A percentile compares a stretch with the other conserved stretches of the same genome.
phyloP scores from a whole-genome alignment of 64 coral and sea anemone genomes.

The Orbicella faveolata region DNA sequence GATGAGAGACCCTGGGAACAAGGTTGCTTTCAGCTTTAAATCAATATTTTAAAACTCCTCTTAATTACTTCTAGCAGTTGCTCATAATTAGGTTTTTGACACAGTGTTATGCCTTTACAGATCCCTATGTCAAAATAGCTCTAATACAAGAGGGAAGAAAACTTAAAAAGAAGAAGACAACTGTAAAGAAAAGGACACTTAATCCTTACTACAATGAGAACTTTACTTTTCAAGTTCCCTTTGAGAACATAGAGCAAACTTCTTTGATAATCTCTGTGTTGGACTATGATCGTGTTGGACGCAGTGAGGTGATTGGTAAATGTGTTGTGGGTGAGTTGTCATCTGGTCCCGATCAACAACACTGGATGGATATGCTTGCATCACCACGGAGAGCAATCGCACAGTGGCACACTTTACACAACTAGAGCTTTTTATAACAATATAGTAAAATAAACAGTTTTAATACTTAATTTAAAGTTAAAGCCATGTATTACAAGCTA shows the following conservation, averaged over 20 bases:
- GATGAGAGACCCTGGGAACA: too few relatives aligned
- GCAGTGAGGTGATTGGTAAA: conserved; percentile 96
- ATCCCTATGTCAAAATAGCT: conserved; percentile 97
- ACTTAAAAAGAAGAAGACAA: conserved; percentile 98
- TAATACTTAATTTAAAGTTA: background rate
- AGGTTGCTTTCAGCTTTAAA: too few relatives aligned
- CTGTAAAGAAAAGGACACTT: conserved; percentile 96
- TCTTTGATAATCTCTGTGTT: conserved; percentile 94
- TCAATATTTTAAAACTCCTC: background rate
- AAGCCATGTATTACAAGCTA: background rate
- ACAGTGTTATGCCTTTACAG: conserved; percentile 14
- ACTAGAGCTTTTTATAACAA: conserved; percentile 27
- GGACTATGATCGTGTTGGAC: conserved; percentile 93
- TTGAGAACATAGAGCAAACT: conserved; percentile 92
- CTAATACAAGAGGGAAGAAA: conserved; percentile 90
- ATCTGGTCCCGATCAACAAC: conserved; percentile 78
- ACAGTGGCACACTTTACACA: conserved; percentile 92
- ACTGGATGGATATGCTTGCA: conserved; percentile 94
- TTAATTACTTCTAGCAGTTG: background rate
- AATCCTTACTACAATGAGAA: conserved; percentile 97
- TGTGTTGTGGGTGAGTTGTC: conserved; percentile 94
- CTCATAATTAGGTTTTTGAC: background rate
- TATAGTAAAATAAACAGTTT: background rate
- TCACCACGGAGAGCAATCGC: conserved; percentile 87
- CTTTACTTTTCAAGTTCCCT: conserved; percentile 91